Conservation (phyloP, 2,888 invertebrate genomes). For the Protodeltote pygarga region DNA sequence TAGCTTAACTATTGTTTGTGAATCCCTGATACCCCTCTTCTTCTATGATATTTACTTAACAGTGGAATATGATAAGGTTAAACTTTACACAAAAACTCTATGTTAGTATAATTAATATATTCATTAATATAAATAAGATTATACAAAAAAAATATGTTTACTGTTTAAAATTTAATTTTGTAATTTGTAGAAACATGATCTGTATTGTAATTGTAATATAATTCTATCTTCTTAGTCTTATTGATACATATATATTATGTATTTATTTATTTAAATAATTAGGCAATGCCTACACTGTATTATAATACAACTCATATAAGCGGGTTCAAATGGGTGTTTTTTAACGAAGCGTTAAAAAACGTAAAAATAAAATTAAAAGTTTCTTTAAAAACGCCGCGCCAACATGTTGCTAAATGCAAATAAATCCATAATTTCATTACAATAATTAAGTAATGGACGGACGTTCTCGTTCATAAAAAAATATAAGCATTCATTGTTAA, state of each 20-base stretch:
- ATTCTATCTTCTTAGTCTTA: conserved; percentile 19
- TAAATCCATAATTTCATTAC: no score
- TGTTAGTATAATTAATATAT: conserved; percentile 20
- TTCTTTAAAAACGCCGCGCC: no score
- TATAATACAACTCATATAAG: no score
- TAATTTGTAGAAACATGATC: conserved; percentile 39
- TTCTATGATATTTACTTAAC: conserved; percentile 14
- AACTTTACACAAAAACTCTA: conserved; percentile 15
- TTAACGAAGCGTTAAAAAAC: no score
- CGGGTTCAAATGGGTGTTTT: no score
- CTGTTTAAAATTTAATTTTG: conserved; percentile 10
- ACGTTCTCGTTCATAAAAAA: no score
- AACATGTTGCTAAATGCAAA: no score
- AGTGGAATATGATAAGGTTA: conserved; percentile 4
- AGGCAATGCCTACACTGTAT: conserved; percentile 15
- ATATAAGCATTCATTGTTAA: no score
- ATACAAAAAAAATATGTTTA: conserved; percentile 8
- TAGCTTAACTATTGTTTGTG: conserved; percentile 8
- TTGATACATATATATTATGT: conserved; percentile 16
- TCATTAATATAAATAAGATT: conserved; percentile 17
- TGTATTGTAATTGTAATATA: conserved; percentile 33
- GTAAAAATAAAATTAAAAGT: no score
- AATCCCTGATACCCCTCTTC: conserved; percentile 6
- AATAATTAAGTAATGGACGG: no score
- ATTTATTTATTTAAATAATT: conserved; percentile 18